phyloP scores from a whole-genome alignment of 2,113 vertebrate species.

The Gavialis gangeticus region DNA sequence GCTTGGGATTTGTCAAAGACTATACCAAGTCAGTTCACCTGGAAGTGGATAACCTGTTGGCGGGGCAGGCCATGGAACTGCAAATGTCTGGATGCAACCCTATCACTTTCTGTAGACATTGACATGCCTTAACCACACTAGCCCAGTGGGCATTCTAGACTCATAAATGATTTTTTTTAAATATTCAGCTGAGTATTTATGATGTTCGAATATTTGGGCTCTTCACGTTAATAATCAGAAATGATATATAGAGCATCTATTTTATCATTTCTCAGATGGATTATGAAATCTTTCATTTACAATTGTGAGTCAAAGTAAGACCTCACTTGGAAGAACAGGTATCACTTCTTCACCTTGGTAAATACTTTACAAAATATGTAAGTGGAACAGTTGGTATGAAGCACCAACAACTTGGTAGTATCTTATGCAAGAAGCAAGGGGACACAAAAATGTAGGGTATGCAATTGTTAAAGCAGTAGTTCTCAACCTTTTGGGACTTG shows the following conservation, averaged over 20 bases:
- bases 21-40: no score
- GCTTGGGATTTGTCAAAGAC: no score
- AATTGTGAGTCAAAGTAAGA: not conserved
- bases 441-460: not conserved
- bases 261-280: not conserved
- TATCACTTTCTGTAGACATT: no score
- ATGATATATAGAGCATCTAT: not conserved
- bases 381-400: not conserved
- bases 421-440: not conserved
- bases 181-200: not conserved
- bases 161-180: not conserved
- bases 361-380: not conserved
- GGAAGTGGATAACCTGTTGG: no score
- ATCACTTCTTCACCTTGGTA: not conserved
- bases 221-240: not conserved
- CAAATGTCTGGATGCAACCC: no score
- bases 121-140: no score
- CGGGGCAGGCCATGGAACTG: no score
- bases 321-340: not conserved
- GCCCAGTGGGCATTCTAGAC: no score
- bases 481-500: no score
- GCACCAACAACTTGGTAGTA: not conserved
- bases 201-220: not conserved
- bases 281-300: not conserved
- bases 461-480: not conserved